Conservation (phyloP, 2,797 vertebrate species). For the Cercopithecus neglectus region DNA sequence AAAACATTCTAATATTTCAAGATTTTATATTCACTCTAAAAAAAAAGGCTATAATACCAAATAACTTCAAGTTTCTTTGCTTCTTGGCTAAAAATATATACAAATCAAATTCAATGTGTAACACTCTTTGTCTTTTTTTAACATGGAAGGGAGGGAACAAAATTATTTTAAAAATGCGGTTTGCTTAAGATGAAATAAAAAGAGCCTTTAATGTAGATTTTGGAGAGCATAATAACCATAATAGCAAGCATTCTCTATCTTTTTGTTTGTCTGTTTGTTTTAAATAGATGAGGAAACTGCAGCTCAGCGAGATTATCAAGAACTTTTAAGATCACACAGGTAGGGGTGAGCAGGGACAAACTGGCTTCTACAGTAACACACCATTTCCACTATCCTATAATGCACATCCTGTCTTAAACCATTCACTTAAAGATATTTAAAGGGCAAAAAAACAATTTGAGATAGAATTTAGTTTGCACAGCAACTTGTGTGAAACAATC, state of each 20-base stretch:
- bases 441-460: not conserved
- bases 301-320: not conserved
- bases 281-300: not conserved
- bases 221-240: not conserved
- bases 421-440: not conserved
- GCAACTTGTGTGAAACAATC: not conserved
- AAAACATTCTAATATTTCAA: not conserved
- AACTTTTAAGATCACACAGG: not conserved
- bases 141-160: not conserved
- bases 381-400: accelerated
- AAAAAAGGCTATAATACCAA: not conserved
- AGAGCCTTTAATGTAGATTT: not conserved
- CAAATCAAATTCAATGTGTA: not conserved
- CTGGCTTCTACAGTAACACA: not conserved
- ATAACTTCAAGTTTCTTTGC: not conserved
- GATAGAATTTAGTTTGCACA: not conserved
- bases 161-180: not conserved
- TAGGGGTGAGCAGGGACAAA: not conserved
- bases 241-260: not conserved
- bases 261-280: too few relatives aligned
- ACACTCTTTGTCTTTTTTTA: not conserved
- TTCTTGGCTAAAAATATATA: not conserved
- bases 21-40: not conserved
- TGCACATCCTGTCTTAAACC: not conserved
- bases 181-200: not conserved